Evolutionary conservation across 1,140 invertebrate species (phyloP).

Genomic region (Bombus haemorrhoidalis): DNA sequence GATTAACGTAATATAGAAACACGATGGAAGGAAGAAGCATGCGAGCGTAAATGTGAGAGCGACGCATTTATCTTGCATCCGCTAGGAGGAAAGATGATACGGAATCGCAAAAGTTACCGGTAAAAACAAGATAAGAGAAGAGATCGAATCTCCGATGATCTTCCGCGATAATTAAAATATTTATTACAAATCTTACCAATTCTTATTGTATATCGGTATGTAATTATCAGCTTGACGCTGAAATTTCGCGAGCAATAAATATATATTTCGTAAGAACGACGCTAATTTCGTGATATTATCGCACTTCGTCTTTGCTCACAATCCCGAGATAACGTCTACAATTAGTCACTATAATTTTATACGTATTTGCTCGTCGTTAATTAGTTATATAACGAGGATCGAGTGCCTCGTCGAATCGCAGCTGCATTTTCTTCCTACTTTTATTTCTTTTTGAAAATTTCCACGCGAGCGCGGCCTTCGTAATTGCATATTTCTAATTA

Average conservation of each 20-base stretch:
- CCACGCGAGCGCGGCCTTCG: neutral
- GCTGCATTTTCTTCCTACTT: neutral
- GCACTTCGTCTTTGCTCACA: neutral
- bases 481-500: neutral
- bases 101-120: slow-evolving; percentile 13
- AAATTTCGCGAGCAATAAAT: neutral
- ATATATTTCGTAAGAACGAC: neutral
- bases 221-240: neutral
- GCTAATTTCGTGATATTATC: neutral
- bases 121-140: slow-evolving; percentile 30
- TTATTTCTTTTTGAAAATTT: neutral
- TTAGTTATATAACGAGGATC: neutral
- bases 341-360: neutral
- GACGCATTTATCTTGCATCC: slow-evolving; percentile 39
- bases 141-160: slow-evolving; percentile 3
- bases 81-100: neutral
- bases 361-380: too few species aligned
- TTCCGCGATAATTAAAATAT: neutral
- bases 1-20: slow-evolving; percentile 24
- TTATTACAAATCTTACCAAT: neutral
- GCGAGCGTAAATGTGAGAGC: slow-evolving; percentile 27
- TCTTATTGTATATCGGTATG: neutral
- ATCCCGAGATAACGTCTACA: neutral
- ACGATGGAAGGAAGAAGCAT: neutral
- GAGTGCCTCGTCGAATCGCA: neutral